Conservation (phyloP, 2,797 vertebrate genomes). For the Thunnus albacares region DNA sequence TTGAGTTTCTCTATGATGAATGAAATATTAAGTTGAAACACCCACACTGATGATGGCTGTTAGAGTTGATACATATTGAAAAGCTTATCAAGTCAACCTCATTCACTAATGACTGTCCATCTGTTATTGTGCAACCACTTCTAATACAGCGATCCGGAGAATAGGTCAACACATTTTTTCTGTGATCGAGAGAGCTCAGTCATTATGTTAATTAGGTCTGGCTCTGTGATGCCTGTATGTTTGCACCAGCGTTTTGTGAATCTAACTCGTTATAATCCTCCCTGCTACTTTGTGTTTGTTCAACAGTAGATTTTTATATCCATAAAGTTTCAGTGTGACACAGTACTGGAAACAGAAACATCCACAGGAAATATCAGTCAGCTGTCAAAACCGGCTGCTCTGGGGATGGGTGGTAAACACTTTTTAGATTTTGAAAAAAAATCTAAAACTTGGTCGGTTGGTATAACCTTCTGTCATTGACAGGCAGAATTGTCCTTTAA, state of each 20-base stretch:
- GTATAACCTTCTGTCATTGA: neutral
- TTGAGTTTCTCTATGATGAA: constrained; percentile 46
- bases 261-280: constrained; percentile 22
- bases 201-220: constrained; percentile 73
- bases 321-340: constrained; percentile 3
- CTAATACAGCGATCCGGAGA: constrained; percentile 52
- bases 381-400: neutral
- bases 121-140: constrained; percentile 71
- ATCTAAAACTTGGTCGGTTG: neutral
- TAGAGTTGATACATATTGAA: constrained; percentile 56
- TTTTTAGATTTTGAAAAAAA: neutral
- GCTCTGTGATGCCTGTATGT: constrained; percentile 45
- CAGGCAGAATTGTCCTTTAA: neutral
- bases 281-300: constrained; percentile 28
- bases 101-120: constrained; percentile 80
- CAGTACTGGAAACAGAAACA: neutral
- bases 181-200: constrained; percentile 49
- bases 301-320: neutral
- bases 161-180: constrained; percentile 62
- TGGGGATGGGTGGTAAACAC: neutral
- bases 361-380: neutral
- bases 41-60: constrained; percentile 36
- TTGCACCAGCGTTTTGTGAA: constrained; percentile 35
- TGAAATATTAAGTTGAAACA: constrained; percentile 40
- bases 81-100: constrained; percentile 71